Conservation (phyloP, 2,797 vertebrate species). For the Lateolabrax maculatus region DNA sequence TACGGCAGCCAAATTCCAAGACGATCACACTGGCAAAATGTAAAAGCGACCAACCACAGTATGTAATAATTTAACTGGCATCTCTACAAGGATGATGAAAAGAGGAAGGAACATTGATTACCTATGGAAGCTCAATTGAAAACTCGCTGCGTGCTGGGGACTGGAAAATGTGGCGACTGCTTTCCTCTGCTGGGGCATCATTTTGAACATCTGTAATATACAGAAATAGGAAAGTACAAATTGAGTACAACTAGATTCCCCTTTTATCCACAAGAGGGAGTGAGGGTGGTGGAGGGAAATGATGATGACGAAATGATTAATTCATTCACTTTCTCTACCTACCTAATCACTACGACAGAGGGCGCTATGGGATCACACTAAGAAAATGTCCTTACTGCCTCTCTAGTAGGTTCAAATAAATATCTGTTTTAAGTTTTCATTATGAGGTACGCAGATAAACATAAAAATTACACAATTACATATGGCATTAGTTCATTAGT, state of each 20-base stretch:
- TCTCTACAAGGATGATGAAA: not conserved
- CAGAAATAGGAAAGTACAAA: conserved; percentile 27
- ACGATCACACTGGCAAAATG: not conserved
- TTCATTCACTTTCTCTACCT: conserved; percentile 21
- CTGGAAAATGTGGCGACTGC: conserved; percentile 94
- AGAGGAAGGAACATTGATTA: conserved; percentile 70
- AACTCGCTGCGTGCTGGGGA: conserved; percentile 92
- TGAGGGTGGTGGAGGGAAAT: conserved; percentile 49
- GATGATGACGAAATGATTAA: too few species aligned
- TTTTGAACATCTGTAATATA: conserved; percentile 91
- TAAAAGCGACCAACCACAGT: not conserved
- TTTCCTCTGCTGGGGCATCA: conserved; percentile 97
- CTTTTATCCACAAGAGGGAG: conserved; percentile 62
- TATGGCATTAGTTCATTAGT: not conserved
- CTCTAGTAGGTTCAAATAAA: conserved; percentile 1
- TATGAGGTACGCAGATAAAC: not conserved
- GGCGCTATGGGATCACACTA: conserved; percentile 68
- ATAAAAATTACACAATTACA: not conserved
- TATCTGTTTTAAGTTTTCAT: conserved; percentile 9
- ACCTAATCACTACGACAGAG: conserved; percentile 59
- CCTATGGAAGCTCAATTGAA: conserved; percentile 99
- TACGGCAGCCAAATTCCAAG: not conserved
- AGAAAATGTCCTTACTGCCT: not conserved
- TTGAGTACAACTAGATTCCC: not conserved
- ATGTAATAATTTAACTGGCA: not conserved